Evolutionary conservation across 2,888 invertebrate genomes (phyloP).

Genomic region (Nomada flava): DNA sequence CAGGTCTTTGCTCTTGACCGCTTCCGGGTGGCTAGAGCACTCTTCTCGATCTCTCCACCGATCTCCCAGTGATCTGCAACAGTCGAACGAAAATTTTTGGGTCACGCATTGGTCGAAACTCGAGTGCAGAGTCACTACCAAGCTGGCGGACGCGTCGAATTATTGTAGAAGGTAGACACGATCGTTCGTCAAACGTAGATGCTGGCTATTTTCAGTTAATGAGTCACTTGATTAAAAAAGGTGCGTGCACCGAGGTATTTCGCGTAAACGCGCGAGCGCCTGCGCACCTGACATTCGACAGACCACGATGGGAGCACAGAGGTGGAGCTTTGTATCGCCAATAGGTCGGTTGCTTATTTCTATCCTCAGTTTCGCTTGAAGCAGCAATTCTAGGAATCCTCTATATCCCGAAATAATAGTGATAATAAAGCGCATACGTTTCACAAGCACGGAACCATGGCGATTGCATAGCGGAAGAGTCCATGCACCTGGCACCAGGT

Average conservation of each 20-base stretch:
- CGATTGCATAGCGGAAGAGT: neutral
- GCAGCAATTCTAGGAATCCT: too few species aligned
- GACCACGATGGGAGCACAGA: constrained; percentile 23
- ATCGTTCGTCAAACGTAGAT: neutral
- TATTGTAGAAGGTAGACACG: neutral
- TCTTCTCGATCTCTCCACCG: neutral
- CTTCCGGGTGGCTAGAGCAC: constrained; percentile 69
- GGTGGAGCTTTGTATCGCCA: too few species aligned
- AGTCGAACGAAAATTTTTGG: neutral
- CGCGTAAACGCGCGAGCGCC: constrained; percentile 26
- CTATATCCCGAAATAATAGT: too few species aligned
- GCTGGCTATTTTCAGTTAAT: constrained; percentile 20
- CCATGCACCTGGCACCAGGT: constrained; percentile 33
- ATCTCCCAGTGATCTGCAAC: neutral
- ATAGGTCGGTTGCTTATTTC: neutral
- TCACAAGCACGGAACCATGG: neutral
- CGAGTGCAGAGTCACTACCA: too few species aligned
- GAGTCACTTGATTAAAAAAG: constrained; percentile 27
- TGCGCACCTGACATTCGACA: constrained; percentile 61
- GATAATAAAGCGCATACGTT: too few species aligned
- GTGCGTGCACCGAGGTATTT: neutral
- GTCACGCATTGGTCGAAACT: too few species aligned
- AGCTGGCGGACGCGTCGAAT: too few species aligned
- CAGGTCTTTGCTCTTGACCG: constrained; percentile 81
- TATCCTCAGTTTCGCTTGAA: neutral